Evolutionary conservation across 2,888 invertebrate genomes (phyloP), one percentile per base, ranked within the genome.

Genomic region (Drosophila nigricruria): DNA sequence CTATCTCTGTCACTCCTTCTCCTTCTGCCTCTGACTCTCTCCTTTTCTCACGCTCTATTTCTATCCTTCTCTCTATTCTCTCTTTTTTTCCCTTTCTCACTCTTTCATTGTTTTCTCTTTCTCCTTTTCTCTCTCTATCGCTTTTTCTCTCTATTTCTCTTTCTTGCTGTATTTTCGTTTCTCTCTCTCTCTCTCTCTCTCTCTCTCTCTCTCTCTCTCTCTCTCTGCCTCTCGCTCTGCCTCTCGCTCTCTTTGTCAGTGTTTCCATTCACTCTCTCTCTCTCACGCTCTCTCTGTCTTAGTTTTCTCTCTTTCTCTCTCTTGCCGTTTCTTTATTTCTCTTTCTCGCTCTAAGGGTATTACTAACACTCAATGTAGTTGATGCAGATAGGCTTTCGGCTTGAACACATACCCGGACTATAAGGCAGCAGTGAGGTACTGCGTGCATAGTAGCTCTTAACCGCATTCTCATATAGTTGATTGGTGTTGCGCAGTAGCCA

Each of bases 401-500:
- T 12, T 32, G 5, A 20, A 40, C 9, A 50, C 61, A 72, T 43
- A 87, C 88, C 52, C 12, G 71, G 49, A 40, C 56, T 68, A 16
- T 57, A 61, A 34, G 77, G 67, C 45, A 66, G n/a, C 30, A 60
- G 12, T 10, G 66, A 49, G 18, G 54, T 52, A 62, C 62, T 74
- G 14, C 60, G 70, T 2, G 67, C 52, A 45, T 70, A 57, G 43
- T 73, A 85, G n/a, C n/a, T 56, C 42, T 77, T 75, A 0, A 82
- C 47, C 1, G 82, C 80, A 49, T 45, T 69, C 58, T 82, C 88
- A 38, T 73, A 88, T 2, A 82, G 27, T 38, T 76, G 62, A 34
- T 80, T 88, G 27, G 82, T 70, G 53, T 77, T 88, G 18, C 86
- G 62, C 32, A 88, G 32, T 25, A 88, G 23, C 82, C 88, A 85